These are phyloP conservation scores for Cheilosia urbana DNA, from an alignment of 2,888 invertebrate species.

Conservation along the genomic window DNA sequence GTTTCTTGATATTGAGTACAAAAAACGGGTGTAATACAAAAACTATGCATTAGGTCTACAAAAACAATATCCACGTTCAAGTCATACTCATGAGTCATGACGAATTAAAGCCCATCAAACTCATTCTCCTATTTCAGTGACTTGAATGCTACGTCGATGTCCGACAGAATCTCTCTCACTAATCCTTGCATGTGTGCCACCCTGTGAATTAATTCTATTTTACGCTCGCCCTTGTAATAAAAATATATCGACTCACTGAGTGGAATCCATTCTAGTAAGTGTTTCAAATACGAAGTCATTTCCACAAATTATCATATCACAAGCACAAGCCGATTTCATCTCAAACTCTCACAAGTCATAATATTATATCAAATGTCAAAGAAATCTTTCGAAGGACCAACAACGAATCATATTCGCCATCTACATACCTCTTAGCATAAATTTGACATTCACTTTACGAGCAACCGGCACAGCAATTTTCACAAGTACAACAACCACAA, in stretches of 20 bases:
- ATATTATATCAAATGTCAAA: slow-evolving; percentile 15
- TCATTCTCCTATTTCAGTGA: too few relatives aligned
- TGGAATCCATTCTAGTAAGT: neutral
- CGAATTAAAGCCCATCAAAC: too few relatives aligned
- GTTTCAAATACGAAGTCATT: slow-evolving; percentile 24
- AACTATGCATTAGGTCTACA: too few relatives aligned
- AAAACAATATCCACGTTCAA: too few relatives aligned
- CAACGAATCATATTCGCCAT: slow-evolving; percentile 10
- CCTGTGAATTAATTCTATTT: too few relatives aligned
- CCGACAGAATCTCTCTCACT: too few relatives aligned
- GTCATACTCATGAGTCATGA: too few relatives aligned
- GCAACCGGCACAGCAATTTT: slow-evolving; percentile 16
- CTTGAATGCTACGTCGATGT: too few relatives aligned
- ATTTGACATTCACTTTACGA: slow-evolving; percentile 25
- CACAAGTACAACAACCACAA: slow-evolving; percentile 16
- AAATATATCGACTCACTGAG: slow-evolving; percentile 17
- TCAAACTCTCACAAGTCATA: neutral
- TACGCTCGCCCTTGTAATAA: neutral
- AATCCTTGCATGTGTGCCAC: too few relatives aligned
- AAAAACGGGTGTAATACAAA: too few relatives aligned
- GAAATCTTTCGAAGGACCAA: slow-evolving; percentile 4
- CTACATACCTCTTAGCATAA: slow-evolving; percentile 46
- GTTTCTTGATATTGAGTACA: too few relatives aligned
- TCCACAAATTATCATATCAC: slow-evolving; percentile 21
- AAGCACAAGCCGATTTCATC: neutral